These are phyloP conservation scores for Alligator sinensis DNA, from an alignment of 2,113 vertebrate species.

Conservation along the genomic window DNA sequence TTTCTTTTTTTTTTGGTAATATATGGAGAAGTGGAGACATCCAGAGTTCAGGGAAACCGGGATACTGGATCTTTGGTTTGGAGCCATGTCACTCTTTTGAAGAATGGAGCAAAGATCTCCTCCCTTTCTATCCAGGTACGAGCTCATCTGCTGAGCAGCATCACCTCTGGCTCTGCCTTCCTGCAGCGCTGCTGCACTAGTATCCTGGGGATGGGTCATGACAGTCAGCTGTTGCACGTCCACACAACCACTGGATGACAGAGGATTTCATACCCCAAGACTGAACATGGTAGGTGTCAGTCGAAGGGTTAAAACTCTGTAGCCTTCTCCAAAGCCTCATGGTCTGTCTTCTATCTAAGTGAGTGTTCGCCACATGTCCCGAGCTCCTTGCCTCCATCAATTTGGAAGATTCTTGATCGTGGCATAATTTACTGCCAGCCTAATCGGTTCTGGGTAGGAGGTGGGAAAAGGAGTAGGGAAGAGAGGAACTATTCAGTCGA, in stretches of 20 bases:
- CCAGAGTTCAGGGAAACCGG: neutral
- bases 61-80: neutral
- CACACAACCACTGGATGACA: neutral
- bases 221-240: neutral
- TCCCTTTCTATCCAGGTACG: fast-evolving
- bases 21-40: no score
- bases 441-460: neutral
- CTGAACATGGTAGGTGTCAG: fast-evolving
- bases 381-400: neutral
- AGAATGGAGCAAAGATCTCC: neutral
- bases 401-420: neutral
- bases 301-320: neutral
- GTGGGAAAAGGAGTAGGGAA: neutral
- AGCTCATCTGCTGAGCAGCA: neutral
- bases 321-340: neutral
- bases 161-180: neutral
- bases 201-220: neutral
- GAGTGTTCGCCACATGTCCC: neutral
- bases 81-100: conserved; percentile 31
- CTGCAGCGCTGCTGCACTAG: neutral
- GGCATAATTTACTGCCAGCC: neutral
- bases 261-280: neutral
- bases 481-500: neutral
- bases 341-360: neutral
- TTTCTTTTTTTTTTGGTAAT: neutral